Percentiles rank a stretch among this genome's conserved stretches.
These are phyloP conservation scores for Porites australiensis DNA, from an alignment of 64 coral and sea anemone species.

Conservation along the genomic window DNA sequence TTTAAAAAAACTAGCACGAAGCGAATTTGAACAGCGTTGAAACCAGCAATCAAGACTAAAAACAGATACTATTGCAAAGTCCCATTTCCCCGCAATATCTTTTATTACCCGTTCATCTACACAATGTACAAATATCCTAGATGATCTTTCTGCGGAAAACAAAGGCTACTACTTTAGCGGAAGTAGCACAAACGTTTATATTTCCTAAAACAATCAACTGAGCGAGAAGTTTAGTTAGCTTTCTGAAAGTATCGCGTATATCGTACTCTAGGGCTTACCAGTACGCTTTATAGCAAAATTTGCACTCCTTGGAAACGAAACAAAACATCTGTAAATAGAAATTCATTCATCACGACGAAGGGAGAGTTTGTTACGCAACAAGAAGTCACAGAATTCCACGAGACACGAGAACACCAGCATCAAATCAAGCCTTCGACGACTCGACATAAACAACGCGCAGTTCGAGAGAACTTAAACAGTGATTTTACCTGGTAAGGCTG, in stretches of 20 bases:
- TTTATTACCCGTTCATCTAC: not conserved
- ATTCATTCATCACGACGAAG: slow-evolving; percentile 12
- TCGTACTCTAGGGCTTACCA: not conserved
- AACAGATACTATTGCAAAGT: no score
- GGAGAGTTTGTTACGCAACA: slow-evolving; percentile 16
- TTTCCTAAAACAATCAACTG: slow-evolving; percentile 23
- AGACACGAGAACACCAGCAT: slow-evolving; percentile 38
- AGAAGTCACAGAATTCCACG: slow-evolving; percentile 48
- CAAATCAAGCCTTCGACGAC: not conserved
- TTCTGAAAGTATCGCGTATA: not conserved
- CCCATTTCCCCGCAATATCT: no score
- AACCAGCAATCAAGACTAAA: not conserved
- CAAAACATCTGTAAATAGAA: slow-evolving; percentile 49
- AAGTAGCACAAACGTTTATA: slow-evolving; percentile 2
- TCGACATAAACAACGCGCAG: slow-evolving; percentile 7
- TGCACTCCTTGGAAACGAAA: slow-evolving; percentile 38
- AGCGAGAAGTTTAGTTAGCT: not conserved
- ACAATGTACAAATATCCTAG: slow-evolving; percentile 13
- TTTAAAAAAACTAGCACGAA: not conserved
- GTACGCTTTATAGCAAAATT: not conserved
- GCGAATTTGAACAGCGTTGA: not conserved
- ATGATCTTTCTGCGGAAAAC: not conserved
- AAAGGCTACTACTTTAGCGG: slow-evolving; percentile 11
- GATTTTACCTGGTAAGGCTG: slow-evolving; percentile 24
- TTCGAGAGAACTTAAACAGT: not conserved